Conservation (phyloP, 1,140 invertebrate genomes). For the Patella vulgata region DNA sequence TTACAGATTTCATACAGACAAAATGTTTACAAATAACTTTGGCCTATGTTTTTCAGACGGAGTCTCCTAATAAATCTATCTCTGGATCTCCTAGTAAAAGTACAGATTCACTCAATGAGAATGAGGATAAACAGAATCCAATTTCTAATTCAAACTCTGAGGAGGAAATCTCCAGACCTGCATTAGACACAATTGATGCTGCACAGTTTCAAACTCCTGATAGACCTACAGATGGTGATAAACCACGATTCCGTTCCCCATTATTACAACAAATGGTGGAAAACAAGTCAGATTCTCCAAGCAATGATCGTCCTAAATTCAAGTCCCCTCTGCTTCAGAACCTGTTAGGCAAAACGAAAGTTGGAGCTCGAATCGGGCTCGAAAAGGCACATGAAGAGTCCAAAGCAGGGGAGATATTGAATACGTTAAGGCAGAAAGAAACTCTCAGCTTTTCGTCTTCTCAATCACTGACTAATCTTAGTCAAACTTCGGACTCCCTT, state of each 20-base stretch:
- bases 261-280: constrained; percentile 55
- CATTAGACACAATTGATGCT: not conserved
- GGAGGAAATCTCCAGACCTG: constrained; percentile 1
- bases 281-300: constrained; percentile 27
- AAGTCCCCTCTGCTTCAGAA: constrained; percentile 51
- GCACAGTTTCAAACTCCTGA: constrained; percentile 11
- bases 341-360: constrained; percentile 45
- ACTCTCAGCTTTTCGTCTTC: not conserved
- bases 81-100: constrained; percentile 37
- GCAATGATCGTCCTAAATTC: constrained; percentile 34
- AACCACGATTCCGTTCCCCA: constrained; percentile 57
- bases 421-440: constrained; percentile 9
- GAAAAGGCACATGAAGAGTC: constrained; percentile 29
- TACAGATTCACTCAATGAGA: constrained; percentile 19
- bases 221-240: constrained; percentile 28
- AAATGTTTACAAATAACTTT: no score
- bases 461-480: not conserved
- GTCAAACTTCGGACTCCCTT: not conserved
- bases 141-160: constrained; percentile 18
- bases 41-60: constrained; percentile 5
- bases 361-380: constrained; percentile 30
- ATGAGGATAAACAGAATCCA: constrained; percentile 15
- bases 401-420: constrained; percentile 19
- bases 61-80: constrained; percentile 29
- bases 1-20: no score